A percentile compares a stretch with the other conserved stretches of the same genome.
Evolutionary conservation across 2,113 vertebrate genomes (phyloP).

Genomic region (western clawed frog (Xenopus tropicalis)): UCB_Xtro_10.0 CM004448.2:96745501-96746000

Average conservation of each 20-base stretch:
- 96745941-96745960: no score
- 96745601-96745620: background rate
- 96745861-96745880: no score
- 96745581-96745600: conserved; percentile 1
- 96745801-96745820: background rate
- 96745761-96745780: conserved; percentile 64
- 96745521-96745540: conserved; percentile 50
- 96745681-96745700: conserved; percentile 3
- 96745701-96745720: conserved; percentile 70
- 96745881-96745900: no score
- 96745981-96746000: no score
- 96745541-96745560: conserved; percentile 40
- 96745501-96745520: conserved; percentile 59
- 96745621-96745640: background rate
- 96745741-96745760: conserved; percentile 77
- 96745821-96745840: no score
- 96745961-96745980: no score
- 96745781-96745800: conserved; percentile 81
- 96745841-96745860: no score
- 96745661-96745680: background rate
- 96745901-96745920: no score
- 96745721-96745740: conserved; percentile 72
- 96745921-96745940: no score
- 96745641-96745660: background rate
- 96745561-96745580: background rate